phyloP scores from a whole-genome alignment of 2,888 invertebrate genomes.

The Scaptomyza reducta region DNA sequence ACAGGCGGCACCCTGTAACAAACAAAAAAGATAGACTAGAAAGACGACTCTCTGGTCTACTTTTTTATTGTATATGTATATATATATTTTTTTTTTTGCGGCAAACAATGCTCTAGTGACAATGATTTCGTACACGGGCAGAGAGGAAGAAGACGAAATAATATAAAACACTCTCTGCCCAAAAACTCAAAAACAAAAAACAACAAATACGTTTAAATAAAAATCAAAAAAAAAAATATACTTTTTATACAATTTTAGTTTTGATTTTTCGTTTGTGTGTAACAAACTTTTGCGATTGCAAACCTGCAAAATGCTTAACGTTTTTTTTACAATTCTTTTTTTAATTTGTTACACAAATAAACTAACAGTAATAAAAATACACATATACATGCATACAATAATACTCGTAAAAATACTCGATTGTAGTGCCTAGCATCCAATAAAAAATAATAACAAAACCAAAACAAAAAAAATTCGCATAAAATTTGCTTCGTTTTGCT shows the following conservation, averaged over 20 bases:
- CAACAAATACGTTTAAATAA: conserved; percentile 44
- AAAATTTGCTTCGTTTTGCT: conserved; percentile 54
- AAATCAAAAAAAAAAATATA: conserved; percentile 25
- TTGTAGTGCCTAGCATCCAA: conserved; percentile 30
- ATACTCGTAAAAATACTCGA: conserved; percentile 16
- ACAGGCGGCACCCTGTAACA: conserved; percentile 26
- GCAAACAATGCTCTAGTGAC: conserved; percentile 79
- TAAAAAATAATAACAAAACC: conserved; percentile 4
- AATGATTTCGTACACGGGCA: conserved; percentile 74
- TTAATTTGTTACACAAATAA: conserved; percentile 14
- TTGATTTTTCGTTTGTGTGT: neutral
- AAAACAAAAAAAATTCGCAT: conserved; percentile 6
- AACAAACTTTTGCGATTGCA: conserved; percentile 27
- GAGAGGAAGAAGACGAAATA: conserved; percentile 22
- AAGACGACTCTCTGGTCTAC: conserved; percentile 36
- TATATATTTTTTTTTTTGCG: conserved; percentile 48
- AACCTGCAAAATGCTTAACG: conserved; percentile 22
- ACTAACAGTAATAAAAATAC: conserved; percentile 22
- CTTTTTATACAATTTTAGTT: conserved; percentile 10
- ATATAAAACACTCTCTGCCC: conserved; percentile 24
- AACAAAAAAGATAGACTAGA: conserved; percentile 17
- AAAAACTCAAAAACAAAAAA: conserved; percentile 23
- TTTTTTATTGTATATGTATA: conserved; percentile 14
- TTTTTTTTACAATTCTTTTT: conserved; percentile 2
- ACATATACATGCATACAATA: conserved; percentile 22